These are phyloP conservation scores for Trachelus troglodyta DNA, from an alignment of 2,888 invertebrate genomes.

Conservation along the genomic window DNA sequence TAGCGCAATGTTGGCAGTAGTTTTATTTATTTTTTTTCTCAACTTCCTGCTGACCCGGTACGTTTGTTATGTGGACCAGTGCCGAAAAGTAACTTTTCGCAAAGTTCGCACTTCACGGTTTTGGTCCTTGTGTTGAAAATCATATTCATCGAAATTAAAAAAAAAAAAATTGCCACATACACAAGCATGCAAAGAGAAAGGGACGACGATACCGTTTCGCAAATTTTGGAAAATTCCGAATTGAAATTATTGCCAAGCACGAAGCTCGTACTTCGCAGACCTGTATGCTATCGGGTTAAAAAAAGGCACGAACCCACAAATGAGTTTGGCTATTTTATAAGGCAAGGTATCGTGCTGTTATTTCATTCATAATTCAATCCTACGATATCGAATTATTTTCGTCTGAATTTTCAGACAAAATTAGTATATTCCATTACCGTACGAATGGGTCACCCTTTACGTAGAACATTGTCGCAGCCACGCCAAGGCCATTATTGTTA, in stretches of 20 bases:
- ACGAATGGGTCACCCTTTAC: background rate
- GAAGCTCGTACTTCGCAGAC: no score
- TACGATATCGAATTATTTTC: background rate
- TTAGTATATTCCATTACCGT: background rate
- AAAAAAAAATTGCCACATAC: background rate
- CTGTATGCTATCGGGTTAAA: no score
- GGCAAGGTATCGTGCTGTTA: no score
- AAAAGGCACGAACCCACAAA: no score
- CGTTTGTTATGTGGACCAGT: conserved; percentile 43
- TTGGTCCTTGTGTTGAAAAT: background rate
- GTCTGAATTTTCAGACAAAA: background rate
- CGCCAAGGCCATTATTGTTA: background rate
- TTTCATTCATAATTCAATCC: background rate
- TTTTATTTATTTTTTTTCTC: conserved; percentile 16
- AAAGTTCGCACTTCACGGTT: conserved; percentile 31
- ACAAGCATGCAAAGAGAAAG: background rate
- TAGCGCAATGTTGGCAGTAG: background rate
- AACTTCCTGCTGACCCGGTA: conserved; percentile 36
- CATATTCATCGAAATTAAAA: background rate
- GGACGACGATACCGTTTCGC: background rate
- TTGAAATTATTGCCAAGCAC: no score
- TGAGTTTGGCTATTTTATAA: no score
- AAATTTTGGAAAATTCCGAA: background rate
- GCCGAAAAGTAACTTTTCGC: conserved; percentile 36
- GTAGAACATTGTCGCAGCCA: background rate